These are phyloP conservation scores for Malthinus seriepunctatus DNA, from an alignment of 2,888 invertebrate genomes.

Conservation along the genomic window DNA sequence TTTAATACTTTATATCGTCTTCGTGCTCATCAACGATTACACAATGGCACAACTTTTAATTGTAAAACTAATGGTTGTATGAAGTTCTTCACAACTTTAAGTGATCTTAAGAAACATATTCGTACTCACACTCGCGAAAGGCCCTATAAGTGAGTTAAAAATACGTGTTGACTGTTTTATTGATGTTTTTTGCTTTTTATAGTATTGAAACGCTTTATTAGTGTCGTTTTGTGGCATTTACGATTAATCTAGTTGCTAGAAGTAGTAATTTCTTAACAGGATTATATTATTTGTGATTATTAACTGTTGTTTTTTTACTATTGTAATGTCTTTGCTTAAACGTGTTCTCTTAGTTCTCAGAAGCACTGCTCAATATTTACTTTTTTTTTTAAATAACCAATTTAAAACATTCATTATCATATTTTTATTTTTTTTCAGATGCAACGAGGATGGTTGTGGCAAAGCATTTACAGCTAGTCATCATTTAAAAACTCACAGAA, in stretches of 20 bases:
- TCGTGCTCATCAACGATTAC: conserved; percentile 87
- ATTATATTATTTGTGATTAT: background rate
- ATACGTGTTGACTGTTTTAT: background rate
- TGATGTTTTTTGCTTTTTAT: conserved; percentile 6
- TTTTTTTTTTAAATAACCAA: conserved; percentile 7
- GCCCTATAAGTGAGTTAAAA: conserved; percentile 74
- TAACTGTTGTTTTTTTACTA: too few species aligned
- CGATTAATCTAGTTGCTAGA: background rate
- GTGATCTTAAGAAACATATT: conserved; percentile 92
- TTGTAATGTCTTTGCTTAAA: too few species aligned
- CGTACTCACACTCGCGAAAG: conserved; percentile 91
- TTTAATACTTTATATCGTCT: conserved; percentile 94
- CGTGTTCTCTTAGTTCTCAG: too few species aligned
- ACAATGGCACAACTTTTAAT: conserved; percentile 94
- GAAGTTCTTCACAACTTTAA: conserved; percentile 91
- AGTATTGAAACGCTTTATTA: conserved; percentile 3
- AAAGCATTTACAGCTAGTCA: conserved; percentile 94
- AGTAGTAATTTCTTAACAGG: background rate
- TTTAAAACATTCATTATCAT: conserved; percentile 8
- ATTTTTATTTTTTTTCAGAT: conserved; percentile 59
- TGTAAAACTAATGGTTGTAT: conserved; percentile 81
- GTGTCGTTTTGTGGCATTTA: too few species aligned
- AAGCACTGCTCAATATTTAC: background rate
- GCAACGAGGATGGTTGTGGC: conserved; percentile 80
- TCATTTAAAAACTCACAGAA: conserved; percentile 87